Base-by-base conservation (phyloP, 2,797 vertebrate species). In the Leontocebus nigricollis region DNA sequence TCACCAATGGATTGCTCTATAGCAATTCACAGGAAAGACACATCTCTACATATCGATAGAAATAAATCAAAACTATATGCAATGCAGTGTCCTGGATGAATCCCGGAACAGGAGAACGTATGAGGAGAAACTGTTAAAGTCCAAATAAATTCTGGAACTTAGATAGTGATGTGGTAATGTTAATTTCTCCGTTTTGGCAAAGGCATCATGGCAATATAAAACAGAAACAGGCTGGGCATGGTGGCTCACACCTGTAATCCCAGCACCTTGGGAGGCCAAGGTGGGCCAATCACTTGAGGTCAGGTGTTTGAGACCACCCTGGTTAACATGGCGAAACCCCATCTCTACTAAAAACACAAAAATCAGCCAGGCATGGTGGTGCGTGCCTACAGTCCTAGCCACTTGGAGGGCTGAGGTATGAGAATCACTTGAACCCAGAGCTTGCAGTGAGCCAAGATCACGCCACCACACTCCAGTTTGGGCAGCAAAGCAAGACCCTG, bases 31-130 rank as follows among this genome's bases (percentile, higher is more conserved):
- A 44, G 22, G 27, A 24, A 30, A n/a, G 22, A 36, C 9, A 48
- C 19, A 57, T 52, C 20, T 8, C 67, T 39, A 9, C 4, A 1
- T 0, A 46, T 1, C 1, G 9, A 46, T 3, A 0, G 19, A 27
- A 72, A 36, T 50, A 44, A 76, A 61, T 44, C 50, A 85, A 61
- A 85, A 75, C 55, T 46, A 24, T 6, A 0, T 33, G 41, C 36
- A 8, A 5, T 1, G 15, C 0, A 7, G 6, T 36, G 30, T 10
- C 67, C 52, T 33, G 26, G 36, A 52, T 27, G 72, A 27, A 84
- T 39, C 50, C 26, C 26, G 12, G 46, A 76, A 52, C 50, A 46
- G 73, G 44, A 52, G 36, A 36, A 39, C 20, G 24, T 4, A 6
- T 4, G 24, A 50, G 70, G 30, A 50, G 48, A 57, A 50, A 20